Percentiles rank a stretch among this genome's conserved stretches.
phyloP scores from a whole-genome alignment of 2,888 invertebrate species.

The Drosophila gaucha region DNA sequence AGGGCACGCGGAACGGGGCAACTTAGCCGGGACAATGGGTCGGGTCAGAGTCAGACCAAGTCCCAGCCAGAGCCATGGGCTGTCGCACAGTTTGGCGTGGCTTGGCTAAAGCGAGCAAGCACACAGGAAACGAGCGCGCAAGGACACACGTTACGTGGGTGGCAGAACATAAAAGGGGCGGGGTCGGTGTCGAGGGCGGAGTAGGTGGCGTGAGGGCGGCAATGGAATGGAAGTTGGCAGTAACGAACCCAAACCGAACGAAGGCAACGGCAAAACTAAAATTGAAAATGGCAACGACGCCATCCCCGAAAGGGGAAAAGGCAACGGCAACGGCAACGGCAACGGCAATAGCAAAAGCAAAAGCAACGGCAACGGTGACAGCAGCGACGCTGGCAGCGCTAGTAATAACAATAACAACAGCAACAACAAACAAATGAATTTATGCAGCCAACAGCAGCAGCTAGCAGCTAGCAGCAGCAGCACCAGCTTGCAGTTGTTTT shows the following conservation, averaged over 20 bases:
- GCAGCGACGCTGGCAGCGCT: constrained; percentile 54
- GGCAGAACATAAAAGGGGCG: constrained; percentile 25
- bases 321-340: constrained; percentile 24
- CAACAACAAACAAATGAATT: constrained; percentile 70
- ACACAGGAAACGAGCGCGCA: constrained; percentile 68
- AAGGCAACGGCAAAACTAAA: constrained; percentile 67
- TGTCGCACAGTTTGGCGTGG: constrained; percentile 55
- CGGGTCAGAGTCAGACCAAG: constrained; percentile 42
- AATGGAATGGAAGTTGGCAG: constrained; percentile 35
- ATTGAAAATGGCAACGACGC: constrained; percentile 71
- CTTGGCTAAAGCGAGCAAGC: constrained; percentile 26
- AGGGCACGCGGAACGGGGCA: background rate
- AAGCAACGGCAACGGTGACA: constrained; percentile 47
- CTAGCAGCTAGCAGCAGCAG: background rate
- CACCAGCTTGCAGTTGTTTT: constrained; percentile 37
- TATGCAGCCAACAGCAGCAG: constrained; percentile 61
- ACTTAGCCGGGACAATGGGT: constrained; percentile 28
- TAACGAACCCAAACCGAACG: constrained; percentile 66
- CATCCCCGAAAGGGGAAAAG: constrained; percentile 46
- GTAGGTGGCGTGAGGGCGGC: background rate
- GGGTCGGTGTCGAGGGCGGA: too few relatives aligned
- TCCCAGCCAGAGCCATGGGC: constrained; percentile 54
- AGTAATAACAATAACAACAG: constrained; percentile 49
- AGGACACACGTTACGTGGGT: constrained; percentile 72
- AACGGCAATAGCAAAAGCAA: constrained; percentile 9